phyloP scores from a whole-genome alignment of 2,888 invertebrate genomes.

The Electrophaes corylata region DNA sequence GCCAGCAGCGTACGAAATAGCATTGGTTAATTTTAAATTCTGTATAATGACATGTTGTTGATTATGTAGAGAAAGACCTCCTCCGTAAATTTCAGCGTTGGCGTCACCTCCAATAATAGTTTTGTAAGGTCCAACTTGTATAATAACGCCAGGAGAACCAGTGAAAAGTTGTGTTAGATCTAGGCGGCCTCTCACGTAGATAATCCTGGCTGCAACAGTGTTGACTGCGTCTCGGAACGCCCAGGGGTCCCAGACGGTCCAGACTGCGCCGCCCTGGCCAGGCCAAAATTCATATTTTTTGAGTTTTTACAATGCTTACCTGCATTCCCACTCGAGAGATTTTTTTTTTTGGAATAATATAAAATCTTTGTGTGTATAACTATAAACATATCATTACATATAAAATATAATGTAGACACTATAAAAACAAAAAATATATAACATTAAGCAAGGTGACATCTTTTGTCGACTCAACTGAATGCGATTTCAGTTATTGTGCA shows the following conservation, averaged over 20 bases:
- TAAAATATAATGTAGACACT: too few species aligned
- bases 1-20: constrained; percentile 27
- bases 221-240: constrained; percentile 26
- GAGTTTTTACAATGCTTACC: too few species aligned
- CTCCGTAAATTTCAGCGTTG: constrained; percentile 29
- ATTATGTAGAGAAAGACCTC: constrained; percentile 7
- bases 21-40: constrained; percentile 29
- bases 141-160: constrained; percentile 22
- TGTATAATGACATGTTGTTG: constrained; percentile 19
- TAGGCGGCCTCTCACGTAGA: constrained; percentile 31
- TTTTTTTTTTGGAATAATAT: too few species aligned
- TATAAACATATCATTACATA: too few species aligned
- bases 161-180: constrained; percentile 24
- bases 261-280: constrained; percentile 26
- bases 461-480: too few species aligned
- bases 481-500: too few species aligned
- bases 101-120: constrained; percentile 21
- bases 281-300: too few species aligned
- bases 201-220: constrained; percentile 6
- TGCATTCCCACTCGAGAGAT: too few species aligned
- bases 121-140: constrained; percentile 19
- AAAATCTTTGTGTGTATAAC: too few species aligned
- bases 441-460: too few species aligned
- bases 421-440: too few species aligned
- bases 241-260: constrained; percentile 34